phyloP scores from a whole-genome alignment of 2,888 invertebrate species.

The Phlogophora meticulosa region DNA sequence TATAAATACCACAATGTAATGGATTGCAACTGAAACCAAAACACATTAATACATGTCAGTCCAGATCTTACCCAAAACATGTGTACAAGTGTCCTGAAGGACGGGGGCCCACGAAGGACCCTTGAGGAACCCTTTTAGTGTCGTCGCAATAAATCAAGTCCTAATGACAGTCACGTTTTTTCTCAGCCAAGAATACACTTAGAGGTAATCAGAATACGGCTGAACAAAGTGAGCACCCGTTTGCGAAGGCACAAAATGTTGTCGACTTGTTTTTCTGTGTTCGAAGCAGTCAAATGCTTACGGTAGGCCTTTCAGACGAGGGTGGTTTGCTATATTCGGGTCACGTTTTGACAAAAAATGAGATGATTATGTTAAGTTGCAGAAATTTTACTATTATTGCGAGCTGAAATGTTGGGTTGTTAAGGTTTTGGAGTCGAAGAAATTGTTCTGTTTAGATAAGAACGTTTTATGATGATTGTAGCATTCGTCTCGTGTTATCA shows the following conservation, averaged over 20 bases:
- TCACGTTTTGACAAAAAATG: constrained; percentile 59
- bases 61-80: constrained; percentile 72
- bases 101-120: constrained; percentile 51
- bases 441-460: constrained; percentile 15
- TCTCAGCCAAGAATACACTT: constrained; percentile 63
- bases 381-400: constrained; percentile 52
- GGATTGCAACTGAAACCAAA: constrained; percentile 62
- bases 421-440: constrained; percentile 23
- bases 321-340: constrained; percentile 37
- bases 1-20: constrained; percentile 51
- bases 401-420: constrained; percentile 47
- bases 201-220: constrained; percentile 59
- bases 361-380: constrained; percentile 60
- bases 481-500: background rate
- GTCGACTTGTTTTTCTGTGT: constrained; percentile 55
- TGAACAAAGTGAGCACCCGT: constrained; percentile 42
- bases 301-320: constrained; percentile 35
- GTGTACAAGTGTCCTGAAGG: constrained; percentile 66
- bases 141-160: constrained; percentile 69
- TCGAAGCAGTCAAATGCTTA: constrained; percentile 57
- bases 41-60: constrained; percentile 76
- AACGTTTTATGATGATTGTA: constrained; percentile 5
- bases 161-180: constrained; percentile 81
- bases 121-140: constrained; percentile 72
- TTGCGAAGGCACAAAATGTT: constrained; percentile 44